These are phyloP conservation scores for Heterodera carotae DNA, from an alignment of 1,140 invertebrate species.

Conservation along the genomic window DNA sequence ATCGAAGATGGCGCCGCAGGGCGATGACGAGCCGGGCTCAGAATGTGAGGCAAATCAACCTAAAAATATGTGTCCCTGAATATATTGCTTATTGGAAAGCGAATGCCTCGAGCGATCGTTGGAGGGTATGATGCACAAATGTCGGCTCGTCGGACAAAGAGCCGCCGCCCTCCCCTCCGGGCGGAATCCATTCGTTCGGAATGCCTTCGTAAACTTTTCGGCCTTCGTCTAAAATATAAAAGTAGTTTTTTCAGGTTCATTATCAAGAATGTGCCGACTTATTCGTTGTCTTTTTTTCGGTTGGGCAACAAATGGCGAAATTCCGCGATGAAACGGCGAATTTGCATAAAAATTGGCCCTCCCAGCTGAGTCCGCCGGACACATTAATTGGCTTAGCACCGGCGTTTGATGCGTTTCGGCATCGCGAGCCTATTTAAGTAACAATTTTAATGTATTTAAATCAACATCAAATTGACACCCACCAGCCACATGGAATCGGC, in stretches of 20 bases:
- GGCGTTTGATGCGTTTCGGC: conserved; percentile 15
- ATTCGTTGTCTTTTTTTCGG: neutral
- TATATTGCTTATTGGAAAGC: neutral
- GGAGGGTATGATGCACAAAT: conserved; percentile 52
- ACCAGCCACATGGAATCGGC: neutral
- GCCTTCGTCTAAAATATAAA: conserved; percentile 24
- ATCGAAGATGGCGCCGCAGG: conserved; percentile 14
- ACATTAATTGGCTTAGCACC: neutral
- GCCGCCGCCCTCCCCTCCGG: conserved; percentile 20
- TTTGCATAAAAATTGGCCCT: neutral
- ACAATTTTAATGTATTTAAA: neutral
- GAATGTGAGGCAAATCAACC: conserved; percentile 28
- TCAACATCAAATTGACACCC: conserved; percentile 4
- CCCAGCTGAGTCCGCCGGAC: neutral
- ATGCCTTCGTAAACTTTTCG: conserved; percentile 49
- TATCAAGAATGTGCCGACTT: neutral
- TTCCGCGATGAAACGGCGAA: conserved; percentile 2
- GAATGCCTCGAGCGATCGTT: conserved; percentile 43
- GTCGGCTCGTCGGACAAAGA: conserved; percentile 33
- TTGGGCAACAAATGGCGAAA: neutral
- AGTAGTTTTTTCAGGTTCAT: no score
- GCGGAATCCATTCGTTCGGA: conserved; percentile 52
- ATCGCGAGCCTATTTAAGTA: conserved; percentile 36
- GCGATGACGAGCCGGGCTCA: conserved; percentile 22
- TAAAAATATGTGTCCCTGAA: neutral